These are phyloP conservation scores for Mustelus asterias DNA, from an alignment of 2,113 vertebrate species.

Conservation along the genomic window DNA sequence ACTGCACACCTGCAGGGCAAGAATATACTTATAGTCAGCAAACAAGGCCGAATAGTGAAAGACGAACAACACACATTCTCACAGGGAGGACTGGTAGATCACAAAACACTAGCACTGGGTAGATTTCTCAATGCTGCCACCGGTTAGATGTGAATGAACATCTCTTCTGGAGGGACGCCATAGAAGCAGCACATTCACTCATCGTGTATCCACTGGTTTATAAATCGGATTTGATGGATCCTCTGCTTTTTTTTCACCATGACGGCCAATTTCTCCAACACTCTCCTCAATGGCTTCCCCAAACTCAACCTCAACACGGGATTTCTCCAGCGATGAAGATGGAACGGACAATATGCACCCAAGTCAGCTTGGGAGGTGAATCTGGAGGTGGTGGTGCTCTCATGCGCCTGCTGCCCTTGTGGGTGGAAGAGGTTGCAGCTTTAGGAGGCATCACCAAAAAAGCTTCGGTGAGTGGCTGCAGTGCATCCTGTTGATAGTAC, in stretches of 20 bases:
- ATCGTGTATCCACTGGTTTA: neutral
- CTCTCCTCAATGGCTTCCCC: neutral
- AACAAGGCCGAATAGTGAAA: neutral
- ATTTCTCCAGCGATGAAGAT: neutral
- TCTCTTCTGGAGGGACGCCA: neutral
- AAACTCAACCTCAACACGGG: neutral
- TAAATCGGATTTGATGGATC: neutral
- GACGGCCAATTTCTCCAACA: neutral
- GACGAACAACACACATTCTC: neutral
- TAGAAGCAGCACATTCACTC: neutral
- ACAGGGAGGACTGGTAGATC: neutral
- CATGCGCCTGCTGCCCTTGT: neutral
- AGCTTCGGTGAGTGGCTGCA: neutral
- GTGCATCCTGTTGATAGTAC: neutral
- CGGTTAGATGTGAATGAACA: neutral
- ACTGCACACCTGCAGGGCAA: slow-evolving; percentile 56
- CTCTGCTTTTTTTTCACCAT: neutral
- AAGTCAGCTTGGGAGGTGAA: neutral
- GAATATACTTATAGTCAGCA: neutral
- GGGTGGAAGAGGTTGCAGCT: neutral
- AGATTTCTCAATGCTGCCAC: neutral
- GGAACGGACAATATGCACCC: neutral
- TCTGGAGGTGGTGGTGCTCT: neutral
- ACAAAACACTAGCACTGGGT: neutral
- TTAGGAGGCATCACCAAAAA: neutral